Base-by-base conservation (phyloP, 2,888 invertebrate species). In the Anodontia alba region DNA sequence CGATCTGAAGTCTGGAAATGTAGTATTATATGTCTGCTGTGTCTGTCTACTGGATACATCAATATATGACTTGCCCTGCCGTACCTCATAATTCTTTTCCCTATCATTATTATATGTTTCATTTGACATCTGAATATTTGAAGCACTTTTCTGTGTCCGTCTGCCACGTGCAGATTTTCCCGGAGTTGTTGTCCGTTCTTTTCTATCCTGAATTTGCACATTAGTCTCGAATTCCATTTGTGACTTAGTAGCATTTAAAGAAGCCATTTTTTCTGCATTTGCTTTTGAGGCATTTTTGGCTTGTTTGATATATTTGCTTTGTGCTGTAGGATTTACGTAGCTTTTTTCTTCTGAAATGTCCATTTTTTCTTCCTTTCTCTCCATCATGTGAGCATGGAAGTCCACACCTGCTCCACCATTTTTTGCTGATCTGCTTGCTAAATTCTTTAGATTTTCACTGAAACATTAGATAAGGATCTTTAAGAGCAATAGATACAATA, bases 301-400 rank as follows among this genome's bases (percentile, higher is more conserved):
- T 76, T 91, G 91, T 83, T 92, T 92, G 23, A 91, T 82, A 75
- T 89, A 91, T 87, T 92, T 92, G 80, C 91, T 91, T 51, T 89
- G 83, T 70, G 80, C 80, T 26, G 88, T 87, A 36, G 87, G 84
- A 51, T 83, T 77, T 29, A 81, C 70, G 67, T 80, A 78, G 54
- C 76, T 81, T 67, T 90, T 86, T 49, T 86, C 86, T 29, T 87
- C 89, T n/a, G 84, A 81, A 1, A 76, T 81, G 73, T 91, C 90
- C 90, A 89, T 89, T 78, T 88, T 91, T 42, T 89, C 91, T 66
- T 84, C 88, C 33, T 80, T 69, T 76, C 81, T 66, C 42, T 85
- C 82, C 3, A 79, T 81, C 38, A 73, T 82, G 17, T 72, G 84
- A 20, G 33, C 33, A 33, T 62, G 62, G 33, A 10, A 62, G 17